These are phyloP conservation scores for Probaryconus sp. DNA, from an alignment of 1,140 invertebrate genomes.

Conservation along the genomic window DNA sequence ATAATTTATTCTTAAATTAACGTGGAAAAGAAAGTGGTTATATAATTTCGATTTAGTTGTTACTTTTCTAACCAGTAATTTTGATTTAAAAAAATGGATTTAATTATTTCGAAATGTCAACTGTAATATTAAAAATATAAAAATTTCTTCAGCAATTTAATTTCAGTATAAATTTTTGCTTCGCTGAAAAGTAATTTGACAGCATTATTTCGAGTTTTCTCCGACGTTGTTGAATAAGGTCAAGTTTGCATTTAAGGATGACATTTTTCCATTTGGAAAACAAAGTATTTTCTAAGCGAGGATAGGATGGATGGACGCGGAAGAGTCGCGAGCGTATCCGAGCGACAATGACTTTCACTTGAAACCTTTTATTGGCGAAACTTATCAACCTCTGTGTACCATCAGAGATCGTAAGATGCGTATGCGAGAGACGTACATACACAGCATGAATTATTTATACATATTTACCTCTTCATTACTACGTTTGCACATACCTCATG, in stretches of 20 bases:
- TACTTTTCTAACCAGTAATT: too few relatives aligned
- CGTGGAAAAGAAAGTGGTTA: too few relatives aligned
- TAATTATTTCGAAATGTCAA: too few relatives aligned
- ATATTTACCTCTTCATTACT: conserved; percentile 59
- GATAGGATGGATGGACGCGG: conserved; percentile 42
- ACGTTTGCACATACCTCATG: conserved; percentile 13
- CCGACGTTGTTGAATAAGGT: conserved; percentile 31
- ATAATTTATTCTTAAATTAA: too few relatives aligned
- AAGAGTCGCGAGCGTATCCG: conserved; percentile 39
- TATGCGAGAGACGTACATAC: conserved; percentile 19
- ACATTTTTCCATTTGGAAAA: conserved; percentile 31
- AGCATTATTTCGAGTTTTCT: conserved; percentile 17
- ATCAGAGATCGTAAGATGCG: conserved; percentile 45
- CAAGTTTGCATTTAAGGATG: conserved; percentile 38
- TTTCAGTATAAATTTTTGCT: too few relatives aligned
- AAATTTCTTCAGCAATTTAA: too few relatives aligned
- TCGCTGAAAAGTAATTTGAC: too few relatives aligned
- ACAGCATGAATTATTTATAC: conserved; percentile 55
- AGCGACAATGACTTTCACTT: conserved; percentile 65
- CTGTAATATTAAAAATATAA: too few relatives aligned
- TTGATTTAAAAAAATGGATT: too few relatives aligned
- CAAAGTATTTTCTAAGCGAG: conserved; percentile 39
- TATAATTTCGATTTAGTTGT: too few relatives aligned
- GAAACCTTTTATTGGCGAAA: conserved; percentile 56
- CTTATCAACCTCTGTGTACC: conserved; percentile 31